A percentile compares a stretch with the other conserved stretches of the same genome.
These are phyloP conservation scores for Baryphthengus martii DNA, from an alignment of 2,113 vertebrate genomes.

Conservation along the genomic window DNA sequence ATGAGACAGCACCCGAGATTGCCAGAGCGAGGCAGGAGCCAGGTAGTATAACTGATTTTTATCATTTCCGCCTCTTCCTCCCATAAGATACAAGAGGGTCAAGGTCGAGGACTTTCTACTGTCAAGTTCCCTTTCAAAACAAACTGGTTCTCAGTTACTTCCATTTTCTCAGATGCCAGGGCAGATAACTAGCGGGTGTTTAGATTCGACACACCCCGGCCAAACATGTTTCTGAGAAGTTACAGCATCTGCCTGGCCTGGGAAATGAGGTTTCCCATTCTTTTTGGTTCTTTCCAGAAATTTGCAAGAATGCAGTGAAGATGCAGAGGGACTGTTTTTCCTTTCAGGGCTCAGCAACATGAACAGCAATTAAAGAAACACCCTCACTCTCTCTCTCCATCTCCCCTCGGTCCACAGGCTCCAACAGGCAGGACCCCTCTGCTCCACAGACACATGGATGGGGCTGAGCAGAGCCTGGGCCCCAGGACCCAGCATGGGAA, in stretches of 20 bases:
- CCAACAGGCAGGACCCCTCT: too few relatives aligned
- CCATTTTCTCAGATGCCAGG: not conserved
- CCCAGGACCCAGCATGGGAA: rapidly evolving
- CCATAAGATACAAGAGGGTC: not conserved
- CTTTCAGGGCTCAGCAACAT: not conserved
- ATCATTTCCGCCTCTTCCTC: not conserved
- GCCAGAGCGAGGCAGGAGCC: not conserved
- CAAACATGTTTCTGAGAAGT: not conserved
- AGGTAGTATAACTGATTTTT: not conserved
- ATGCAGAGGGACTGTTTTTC: not conserved
- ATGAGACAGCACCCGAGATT: not conserved
- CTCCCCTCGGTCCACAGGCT: too few relatives aligned
- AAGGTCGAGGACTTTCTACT: not conserved
- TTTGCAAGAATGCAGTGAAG: not conserved
- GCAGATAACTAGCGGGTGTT: not conserved
- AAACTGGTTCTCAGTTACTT: not conserved
- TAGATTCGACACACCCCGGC: not conserved
- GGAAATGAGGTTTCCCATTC: not conserved
- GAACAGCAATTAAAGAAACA: not conserved
- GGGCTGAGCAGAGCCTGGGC: not conserved
- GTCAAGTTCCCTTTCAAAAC: slow-evolving; percentile 14
- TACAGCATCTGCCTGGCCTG: not conserved
- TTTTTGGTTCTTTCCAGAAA: not conserved
- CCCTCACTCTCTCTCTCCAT: too few relatives aligned
- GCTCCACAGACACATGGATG: not conserved